Evolutionary conservation across 1,140 invertebrate genomes (phyloP).

Genomic region (Himalopsyche phryganea): DNA sequence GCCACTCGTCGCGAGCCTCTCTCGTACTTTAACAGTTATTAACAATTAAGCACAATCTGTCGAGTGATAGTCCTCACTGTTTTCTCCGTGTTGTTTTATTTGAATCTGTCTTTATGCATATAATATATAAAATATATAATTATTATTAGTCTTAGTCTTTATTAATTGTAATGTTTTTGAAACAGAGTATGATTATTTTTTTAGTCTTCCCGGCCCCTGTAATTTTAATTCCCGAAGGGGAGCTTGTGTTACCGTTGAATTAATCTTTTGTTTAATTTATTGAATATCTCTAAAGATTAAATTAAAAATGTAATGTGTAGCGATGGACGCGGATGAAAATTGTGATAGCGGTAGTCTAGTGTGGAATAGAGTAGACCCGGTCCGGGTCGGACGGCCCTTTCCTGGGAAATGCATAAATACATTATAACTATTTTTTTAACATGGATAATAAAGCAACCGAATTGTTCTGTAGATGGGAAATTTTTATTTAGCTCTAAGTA

Average conservation of each 20-base stretch:
- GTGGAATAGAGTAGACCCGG: conserved; percentile 22
- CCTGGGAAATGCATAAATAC: conserved; percentile 30
- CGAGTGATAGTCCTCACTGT: conserved; percentile 26
- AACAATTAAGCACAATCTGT: conserved; percentile 6
- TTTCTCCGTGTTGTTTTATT: conserved; percentile 32
- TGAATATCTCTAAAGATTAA: conserved; percentile 18
- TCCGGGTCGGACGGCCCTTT: conserved; percentile 6
- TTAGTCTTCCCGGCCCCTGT: conserved; percentile 34
- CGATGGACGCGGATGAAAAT: conserved; percentile 28
- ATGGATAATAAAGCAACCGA: conserved; percentile 32
- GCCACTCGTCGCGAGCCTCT: conserved; percentile 4
- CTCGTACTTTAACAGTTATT: conserved; percentile 23
- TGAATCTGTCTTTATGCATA: not conserved
- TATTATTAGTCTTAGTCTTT: conserved; percentile 29
- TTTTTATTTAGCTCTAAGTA: conserved; percentile 34
- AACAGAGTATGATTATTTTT: conserved; percentile 28
- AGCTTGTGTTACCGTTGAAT: conserved; percentile 22
- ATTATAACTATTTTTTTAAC: conserved; percentile 34
- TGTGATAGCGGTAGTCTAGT: conserved; percentile 33
- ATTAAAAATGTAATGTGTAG: conserved; percentile 21
- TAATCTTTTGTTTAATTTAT: conserved; percentile 29
- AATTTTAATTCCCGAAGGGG: conserved; percentile 24
- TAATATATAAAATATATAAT: too few species aligned
- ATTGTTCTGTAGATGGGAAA: conserved; percentile 35
- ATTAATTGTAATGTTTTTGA: conserved; percentile 29